These are phyloP conservation scores for Paratrypauchen microcephalus DNA, from an alignment of 2,797 vertebrate genomes.

Conservation along the genomic window DNA sequence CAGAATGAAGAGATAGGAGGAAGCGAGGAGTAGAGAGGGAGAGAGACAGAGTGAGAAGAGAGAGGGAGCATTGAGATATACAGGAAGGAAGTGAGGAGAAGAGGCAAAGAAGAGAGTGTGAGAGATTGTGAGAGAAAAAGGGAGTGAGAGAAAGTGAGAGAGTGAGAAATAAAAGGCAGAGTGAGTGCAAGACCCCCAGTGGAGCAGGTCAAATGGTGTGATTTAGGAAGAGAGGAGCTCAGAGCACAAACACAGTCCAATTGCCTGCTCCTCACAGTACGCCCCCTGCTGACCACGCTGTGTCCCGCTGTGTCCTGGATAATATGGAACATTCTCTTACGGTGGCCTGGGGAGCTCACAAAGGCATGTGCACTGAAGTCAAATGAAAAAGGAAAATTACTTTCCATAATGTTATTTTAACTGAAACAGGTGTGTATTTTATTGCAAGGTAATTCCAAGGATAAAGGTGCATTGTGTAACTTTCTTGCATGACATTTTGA, in stretches of 20 bases:
- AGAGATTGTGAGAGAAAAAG: background rate
- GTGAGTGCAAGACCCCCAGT: conserved; percentile 51
- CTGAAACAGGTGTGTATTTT: too few species aligned
- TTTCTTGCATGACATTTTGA: too few species aligned
- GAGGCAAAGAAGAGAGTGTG: too few species aligned
- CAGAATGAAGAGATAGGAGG: too few species aligned
- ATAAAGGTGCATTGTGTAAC: too few species aligned
- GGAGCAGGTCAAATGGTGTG: conserved; percentile 52
- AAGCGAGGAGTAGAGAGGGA: too few species aligned
- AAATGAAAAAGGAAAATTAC: background rate
- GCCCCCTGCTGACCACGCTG: background rate
- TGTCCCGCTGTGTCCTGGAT: conserved; percentile 47
- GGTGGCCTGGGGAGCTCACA: background rate
- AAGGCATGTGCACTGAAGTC: too few species aligned
- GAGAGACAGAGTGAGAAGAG: too few species aligned
- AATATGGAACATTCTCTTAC: conserved; percentile 13
- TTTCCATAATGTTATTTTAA: background rate
- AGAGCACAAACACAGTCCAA: conserved; percentile 48
- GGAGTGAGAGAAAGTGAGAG: background rate
- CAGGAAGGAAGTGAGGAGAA: too few species aligned
- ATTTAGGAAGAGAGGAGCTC: conserved; percentile 47
- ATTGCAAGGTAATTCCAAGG: too few species aligned
- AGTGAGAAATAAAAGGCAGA: background rate
- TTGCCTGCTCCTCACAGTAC: conserved; percentile 34
- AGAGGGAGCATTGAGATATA: too few species aligned